Conservation (phyloP, 92 coral and sea anemone species). For the Porites lobata region DNA sequence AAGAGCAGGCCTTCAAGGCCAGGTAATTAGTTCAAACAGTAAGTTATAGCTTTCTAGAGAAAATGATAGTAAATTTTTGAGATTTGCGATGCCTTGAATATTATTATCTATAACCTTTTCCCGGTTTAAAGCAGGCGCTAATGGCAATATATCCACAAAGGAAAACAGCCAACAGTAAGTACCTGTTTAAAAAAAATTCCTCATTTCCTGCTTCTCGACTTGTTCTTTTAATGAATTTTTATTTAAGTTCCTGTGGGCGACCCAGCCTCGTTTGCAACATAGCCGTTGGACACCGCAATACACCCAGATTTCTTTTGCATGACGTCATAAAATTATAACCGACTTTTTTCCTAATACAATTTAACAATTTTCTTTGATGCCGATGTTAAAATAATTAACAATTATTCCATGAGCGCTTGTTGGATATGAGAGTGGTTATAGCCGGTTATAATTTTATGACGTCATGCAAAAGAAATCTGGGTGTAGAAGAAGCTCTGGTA, state of each 20-base stretch:
- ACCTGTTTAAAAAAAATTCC: slow-evolving; percentile 2
- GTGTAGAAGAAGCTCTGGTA: slow-evolving; percentile 4
- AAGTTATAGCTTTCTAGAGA: not conserved
- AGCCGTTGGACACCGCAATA: too few relatives aligned
- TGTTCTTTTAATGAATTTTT: not conserved
- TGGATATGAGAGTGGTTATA: too few relatives aligned
- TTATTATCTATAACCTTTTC: too few relatives aligned
- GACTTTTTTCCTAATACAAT: slow-evolving; percentile 1
- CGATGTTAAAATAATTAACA: too few relatives aligned
- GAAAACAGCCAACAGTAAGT: not conserved
- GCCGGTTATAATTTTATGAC: slow-evolving; percentile 1
- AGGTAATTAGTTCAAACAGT: not conserved
- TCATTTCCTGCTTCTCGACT: not conserved
- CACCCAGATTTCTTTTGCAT: too few relatives aligned
- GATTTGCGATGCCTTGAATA: not conserved
- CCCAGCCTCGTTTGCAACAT: not conserved
- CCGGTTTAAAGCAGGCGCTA: too few relatives aligned
- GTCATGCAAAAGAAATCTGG: slow-evolving; percentile 4
- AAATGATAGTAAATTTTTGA: not conserved
- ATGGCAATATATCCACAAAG: not conserved
- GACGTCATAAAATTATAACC: too few relatives aligned
- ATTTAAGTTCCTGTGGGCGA: slow-evolving; percentile 1
- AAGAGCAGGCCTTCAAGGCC: slow-evolving; percentile 6
- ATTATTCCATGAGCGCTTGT: too few relatives aligned
- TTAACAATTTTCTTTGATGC: not conserved